Evolutionary conservation across 2,888 invertebrate genomes (phyloP), one percentile per base, ranked within the genome.

Genomic region (Desoria tigrina): DNA sequence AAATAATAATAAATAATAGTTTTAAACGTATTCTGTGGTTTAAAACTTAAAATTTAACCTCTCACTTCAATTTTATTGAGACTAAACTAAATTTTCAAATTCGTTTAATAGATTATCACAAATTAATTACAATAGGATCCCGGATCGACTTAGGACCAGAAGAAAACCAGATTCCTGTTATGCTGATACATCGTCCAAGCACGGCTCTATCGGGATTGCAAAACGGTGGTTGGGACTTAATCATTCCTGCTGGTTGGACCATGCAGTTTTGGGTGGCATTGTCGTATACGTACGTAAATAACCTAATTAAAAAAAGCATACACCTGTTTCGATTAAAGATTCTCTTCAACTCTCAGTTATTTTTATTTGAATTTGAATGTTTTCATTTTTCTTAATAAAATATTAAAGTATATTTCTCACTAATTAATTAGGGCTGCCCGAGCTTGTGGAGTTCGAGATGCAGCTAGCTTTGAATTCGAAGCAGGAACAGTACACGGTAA

Each of bases 191-290:
- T 24, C 39, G 57, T 3, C 57, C 57, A 2, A 57, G 26, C 23
- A 23, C 42, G 7, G 16, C 9, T 24, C 2, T 3, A 16, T 18
- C 28, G 7, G 9, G 32, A 32, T 65, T 58, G 32, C 16, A 87
- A 79, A 86, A 87, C 18, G 84, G 87, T 79, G 93, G 95, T 7
- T 92, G 93, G 89, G 97, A 97, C 79, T 78, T 97, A 7, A 86
- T 97, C 65, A 77, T 90, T 18, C 95, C 96, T 1, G 83, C 87
- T 42, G 88, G 88, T 7, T 96, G 94, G 88, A 89, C 89, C 2
- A 86, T 92, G 82, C 83, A 90, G 26, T 87, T 94, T 75, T 96
- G 94, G 94, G 81, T 92, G 61, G 86, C 90, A 21, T 84, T 95
- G 27, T 78, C 82, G 4, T 82, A 81, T 72, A 65, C 71, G 72